phyloP scores from a whole-genome alignment of 2,888 invertebrate genomes.

The Auanema freiburgensis region DNA sequence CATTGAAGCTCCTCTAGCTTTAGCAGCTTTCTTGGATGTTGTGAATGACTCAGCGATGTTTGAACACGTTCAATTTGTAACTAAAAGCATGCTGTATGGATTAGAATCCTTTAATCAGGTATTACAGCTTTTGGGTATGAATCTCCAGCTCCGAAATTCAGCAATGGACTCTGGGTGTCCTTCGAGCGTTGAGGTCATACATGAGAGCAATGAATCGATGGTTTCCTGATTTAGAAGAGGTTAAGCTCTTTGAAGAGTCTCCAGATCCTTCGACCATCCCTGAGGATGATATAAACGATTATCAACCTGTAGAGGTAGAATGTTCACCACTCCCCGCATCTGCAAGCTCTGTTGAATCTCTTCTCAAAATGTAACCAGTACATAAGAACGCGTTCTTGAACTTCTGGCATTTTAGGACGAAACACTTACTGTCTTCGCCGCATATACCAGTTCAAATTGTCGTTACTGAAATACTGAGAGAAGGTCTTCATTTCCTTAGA shows the following conservation, averaged over 20 bases:
- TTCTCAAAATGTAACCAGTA: too few species aligned
- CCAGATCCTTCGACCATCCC: too few species aligned
- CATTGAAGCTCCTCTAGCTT: constrained; percentile 27
- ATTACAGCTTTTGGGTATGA: not conserved
- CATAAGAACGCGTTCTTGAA: too few species aligned
- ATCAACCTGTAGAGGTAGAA: too few species aligned
- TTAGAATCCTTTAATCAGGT: constrained; percentile 40
- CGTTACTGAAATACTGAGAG: constrained; percentile 16
- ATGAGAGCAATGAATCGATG: constrained; percentile 31
- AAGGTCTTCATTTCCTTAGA: constrained; percentile 20
- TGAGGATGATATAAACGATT: too few species aligned
- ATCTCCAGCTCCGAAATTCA: constrained; percentile 3
- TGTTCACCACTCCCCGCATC: too few species aligned
- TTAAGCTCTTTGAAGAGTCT: not conserved
- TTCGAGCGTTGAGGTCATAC: constrained; percentile 34
- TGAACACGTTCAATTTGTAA: constrained; percentile 24
- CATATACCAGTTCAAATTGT: constrained; percentile 25
- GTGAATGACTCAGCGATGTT: constrained; percentile 27
- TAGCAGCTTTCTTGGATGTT: constrained; percentile 29
- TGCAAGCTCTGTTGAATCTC: too few species aligned
- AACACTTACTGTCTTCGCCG: constrained; percentile 34
- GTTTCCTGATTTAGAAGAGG: constrained; percentile 25
- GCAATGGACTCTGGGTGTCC: constrained; percentile 25
- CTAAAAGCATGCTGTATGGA: constrained; percentile 34
- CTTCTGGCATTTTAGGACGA: constrained; percentile 37